phyloP scores from a whole-genome alignment of 2,113 vertebrate species.

The Melospiza melodia region DNA sequence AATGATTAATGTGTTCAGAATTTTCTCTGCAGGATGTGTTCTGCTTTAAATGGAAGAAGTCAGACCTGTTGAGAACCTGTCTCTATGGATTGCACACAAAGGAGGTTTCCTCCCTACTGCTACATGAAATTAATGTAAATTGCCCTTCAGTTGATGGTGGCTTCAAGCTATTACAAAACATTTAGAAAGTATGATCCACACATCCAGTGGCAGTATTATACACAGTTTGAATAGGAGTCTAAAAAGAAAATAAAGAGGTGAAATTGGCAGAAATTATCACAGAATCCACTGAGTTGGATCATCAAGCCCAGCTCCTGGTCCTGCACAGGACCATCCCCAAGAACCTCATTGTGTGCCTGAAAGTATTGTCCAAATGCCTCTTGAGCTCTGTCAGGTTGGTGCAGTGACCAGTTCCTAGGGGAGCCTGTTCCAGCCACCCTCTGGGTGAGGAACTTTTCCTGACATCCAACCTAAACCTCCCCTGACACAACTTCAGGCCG shows the following conservation, averaged over 20 bases:
- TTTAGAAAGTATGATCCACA: background rate
- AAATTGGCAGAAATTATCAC: background rate
- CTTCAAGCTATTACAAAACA: background rate
- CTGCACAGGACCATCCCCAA: background rate
- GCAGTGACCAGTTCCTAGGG: background rate
- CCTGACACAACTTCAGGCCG: rapidly evolving
- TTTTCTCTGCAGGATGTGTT: background rate
- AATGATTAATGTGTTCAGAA: background rate
- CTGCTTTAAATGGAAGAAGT: background rate
- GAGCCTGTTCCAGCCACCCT: background rate
- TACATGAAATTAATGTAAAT: background rate
- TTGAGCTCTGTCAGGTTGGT: background rate
- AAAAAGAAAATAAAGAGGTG: background rate
- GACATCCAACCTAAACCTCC: background rate
- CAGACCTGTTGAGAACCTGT: background rate
- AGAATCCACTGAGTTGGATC: background rate
- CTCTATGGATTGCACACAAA: background rate
- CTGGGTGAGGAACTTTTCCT: background rate
- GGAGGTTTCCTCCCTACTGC: background rate
- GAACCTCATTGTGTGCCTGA: background rate
- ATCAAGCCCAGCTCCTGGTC: background rate
- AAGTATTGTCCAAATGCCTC: background rate
- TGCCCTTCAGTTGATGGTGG: background rate
- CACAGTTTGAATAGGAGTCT: background rate
- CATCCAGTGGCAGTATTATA: background rate